Base-by-base conservation (phyloP, 2,888 invertebrate genomes). In the Listrodromus nycthemerus region DNA sequence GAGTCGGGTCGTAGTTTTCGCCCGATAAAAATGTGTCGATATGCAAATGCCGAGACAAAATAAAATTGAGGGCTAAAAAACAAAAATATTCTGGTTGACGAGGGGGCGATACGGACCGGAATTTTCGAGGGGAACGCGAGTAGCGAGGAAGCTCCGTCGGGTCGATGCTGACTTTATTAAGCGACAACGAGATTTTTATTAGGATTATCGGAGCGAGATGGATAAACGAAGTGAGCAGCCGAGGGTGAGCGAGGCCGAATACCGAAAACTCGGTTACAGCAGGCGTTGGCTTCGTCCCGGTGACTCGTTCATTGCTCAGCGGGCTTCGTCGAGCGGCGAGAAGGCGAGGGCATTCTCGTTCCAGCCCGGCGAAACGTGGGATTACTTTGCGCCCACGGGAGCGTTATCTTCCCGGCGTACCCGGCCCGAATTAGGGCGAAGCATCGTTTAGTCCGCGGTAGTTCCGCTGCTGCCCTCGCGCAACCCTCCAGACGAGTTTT, bases 341-440 rank as follows among this genome's bases (percentile, higher is more conserved):
- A 19, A 6, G 30, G 30, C 19, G 69, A 75, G 82, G 7, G 37
- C 65, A 61, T 70, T 70, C 65, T 83, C 75, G 79, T 79, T 82
- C 78, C 78, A 58, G 82, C 55, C 67, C 78, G 69, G 58, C 79
- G 75, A 76, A 79, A 76, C 75, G 79, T 71, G 71, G 83, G 79
- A 83, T 83, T 83, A 83, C 83, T 80, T 76, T 75, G 66, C 75
- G 83, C 83, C 83, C 79, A 71, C 75, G 79, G 79, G 83, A 80
- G 83, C 79, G 83, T 83, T 83, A 83, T 83, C 83, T 79, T 70
- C 70, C 21, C 58, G n/a, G 58, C 50, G 69, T 70, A 65, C 82
- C 24, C 41, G 2, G 70, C 71, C 58, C 66, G 76, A 83, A 80
- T 83, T 83, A 83, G 83, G 83, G 79, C 80, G 76, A 71, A 83